Evolutionary conservation across 2,888 invertebrate species (phyloP).

Genomic region (Drosophila mercatorum): DNA sequence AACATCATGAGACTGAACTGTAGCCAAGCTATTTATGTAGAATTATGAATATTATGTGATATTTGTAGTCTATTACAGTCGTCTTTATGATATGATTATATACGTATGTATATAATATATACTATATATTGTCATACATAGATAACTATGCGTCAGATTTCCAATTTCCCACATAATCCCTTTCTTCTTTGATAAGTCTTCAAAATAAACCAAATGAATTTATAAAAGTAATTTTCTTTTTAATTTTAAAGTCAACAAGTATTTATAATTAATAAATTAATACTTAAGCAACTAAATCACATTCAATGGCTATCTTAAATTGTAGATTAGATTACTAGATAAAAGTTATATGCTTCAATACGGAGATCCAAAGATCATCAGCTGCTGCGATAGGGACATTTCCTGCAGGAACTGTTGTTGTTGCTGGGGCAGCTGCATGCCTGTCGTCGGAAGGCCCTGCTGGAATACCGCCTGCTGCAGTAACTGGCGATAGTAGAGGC

Average conservation of each 20-base stretch:
- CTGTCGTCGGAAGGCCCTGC: slow-evolving; percentile 10
- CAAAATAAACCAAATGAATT: neutral
- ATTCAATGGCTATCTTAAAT: slow-evolving; percentile 46
- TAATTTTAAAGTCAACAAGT: slow-evolving; percentile 50
- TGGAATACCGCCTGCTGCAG: slow-evolving; percentile 65
- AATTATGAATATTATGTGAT: neutral
- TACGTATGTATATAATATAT: too few species aligned
- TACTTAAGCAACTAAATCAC: slow-evolving; percentile 56
- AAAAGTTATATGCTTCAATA: slow-evolving; percentile 8
- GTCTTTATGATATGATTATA: too few species aligned
- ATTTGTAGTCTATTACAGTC: too few species aligned
- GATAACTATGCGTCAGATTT: neutral
- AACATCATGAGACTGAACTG: neutral
- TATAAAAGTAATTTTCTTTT: slow-evolving; percentile 6
- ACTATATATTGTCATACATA: too few species aligned
- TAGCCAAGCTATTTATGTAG: neutral
- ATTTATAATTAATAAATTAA: slow-evolving; percentile 38
- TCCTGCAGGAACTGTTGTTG: slow-evolving; percentile 70
- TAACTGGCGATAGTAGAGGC: slow-evolving; percentile 74
- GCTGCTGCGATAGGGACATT: slow-evolving; percentile 68
- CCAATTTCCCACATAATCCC: too few species aligned
- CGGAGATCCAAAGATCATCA: slow-evolving; percentile 60
- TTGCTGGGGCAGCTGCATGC: slow-evolving; percentile 47
- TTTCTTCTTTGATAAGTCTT: neutral
- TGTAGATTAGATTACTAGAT: neutral